Conservation (phyloP, 2,113 vertebrate species). For the Lycocorax pyrrhopterus region DNA sequence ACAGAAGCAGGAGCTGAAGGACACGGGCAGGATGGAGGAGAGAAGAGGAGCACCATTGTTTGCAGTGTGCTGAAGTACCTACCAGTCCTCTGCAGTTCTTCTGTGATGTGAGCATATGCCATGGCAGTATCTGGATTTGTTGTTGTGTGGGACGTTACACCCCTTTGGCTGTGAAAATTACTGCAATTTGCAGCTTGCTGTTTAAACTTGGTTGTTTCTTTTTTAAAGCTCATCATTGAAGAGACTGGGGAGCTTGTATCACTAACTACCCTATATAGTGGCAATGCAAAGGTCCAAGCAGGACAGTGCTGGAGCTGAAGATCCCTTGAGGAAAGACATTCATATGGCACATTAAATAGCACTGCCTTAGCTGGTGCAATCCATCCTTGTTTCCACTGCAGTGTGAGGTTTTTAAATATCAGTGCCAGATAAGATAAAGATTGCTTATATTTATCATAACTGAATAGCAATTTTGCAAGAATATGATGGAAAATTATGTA, state of each 20-base stretch:
- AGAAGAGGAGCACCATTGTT: not conserved
- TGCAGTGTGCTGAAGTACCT: not conserved
- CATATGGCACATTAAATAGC: not conserved
- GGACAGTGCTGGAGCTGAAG: not conserved
- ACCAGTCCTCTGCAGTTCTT: not conserved
- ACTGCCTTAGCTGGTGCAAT: not conserved
- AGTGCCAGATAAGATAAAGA: not conserved
- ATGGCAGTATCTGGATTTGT: not conserved
- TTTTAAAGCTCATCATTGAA: not conserved
- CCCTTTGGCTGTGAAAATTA: not conserved
- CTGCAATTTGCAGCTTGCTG: not conserved
- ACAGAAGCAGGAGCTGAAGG: not conserved
- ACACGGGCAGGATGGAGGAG: not conserved
- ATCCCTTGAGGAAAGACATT: not conserved
- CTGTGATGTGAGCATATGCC: not conserved
- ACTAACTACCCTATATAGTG: too few species aligned
- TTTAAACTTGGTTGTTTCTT: not conserved
- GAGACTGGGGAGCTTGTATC: not conserved
- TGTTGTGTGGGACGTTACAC: not conserved
- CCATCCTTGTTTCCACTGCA: not conserved
- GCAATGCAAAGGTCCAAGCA: not conserved
- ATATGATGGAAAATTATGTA: not conserved
- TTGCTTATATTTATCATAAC: not conserved
- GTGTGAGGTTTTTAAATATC: not conserved
- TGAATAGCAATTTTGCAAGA: not conserved